Base-by-base conservation (phyloP, 1,140 invertebrate genomes). In the Thaumetopoea pityocampa region DNA sequence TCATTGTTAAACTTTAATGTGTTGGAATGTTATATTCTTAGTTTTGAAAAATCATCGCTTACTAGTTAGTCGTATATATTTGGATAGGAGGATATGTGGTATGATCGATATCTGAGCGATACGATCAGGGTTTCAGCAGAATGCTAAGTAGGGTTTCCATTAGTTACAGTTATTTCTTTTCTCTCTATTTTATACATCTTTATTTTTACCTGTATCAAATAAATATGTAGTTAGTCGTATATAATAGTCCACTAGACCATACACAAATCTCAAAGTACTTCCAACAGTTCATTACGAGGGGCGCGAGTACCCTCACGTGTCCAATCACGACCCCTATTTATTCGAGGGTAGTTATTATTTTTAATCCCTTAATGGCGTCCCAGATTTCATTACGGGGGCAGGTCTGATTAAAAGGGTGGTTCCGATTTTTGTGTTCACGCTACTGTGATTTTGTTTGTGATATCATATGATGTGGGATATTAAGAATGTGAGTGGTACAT, bases 361-460 rank as follows among this genome's bases (percentile, higher is more conserved):
- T 80, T 80, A 80, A 80, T 78, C 76, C 69, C 68, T 69, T 80
- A 78, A 80, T 80, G 76, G 71, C 65, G 57, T 58, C 58, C 65
- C 69, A 80, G 76, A 80, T 80, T 78, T 80, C 64, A 78, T 80
- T 80, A 80, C 64, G 44, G 55, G 68, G 73, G 62, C 56, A 46
- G 55, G 59, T 20, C 63, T 78, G 73, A 77, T 79, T 77, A 74
- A 73, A 77, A 67, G 77, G 73, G 73, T 67, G 67, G 61, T 60
- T 52, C 51, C 20, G 20, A 29, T 72, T 73, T 77, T 67, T 59
- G 53, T 38, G 33, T 40, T 36, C 47, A 53, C 54, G 41, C 45
- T 26, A 56, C 41, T 50, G 62, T 54, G 50, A 63, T 51, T 35
- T 40, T 52, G 55, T 35, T 49, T 38, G 33, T 44, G 29, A 32